phyloP scores from a whole-genome alignment of 2,113 vertebrate species.

The Silurus asotus region DNA sequence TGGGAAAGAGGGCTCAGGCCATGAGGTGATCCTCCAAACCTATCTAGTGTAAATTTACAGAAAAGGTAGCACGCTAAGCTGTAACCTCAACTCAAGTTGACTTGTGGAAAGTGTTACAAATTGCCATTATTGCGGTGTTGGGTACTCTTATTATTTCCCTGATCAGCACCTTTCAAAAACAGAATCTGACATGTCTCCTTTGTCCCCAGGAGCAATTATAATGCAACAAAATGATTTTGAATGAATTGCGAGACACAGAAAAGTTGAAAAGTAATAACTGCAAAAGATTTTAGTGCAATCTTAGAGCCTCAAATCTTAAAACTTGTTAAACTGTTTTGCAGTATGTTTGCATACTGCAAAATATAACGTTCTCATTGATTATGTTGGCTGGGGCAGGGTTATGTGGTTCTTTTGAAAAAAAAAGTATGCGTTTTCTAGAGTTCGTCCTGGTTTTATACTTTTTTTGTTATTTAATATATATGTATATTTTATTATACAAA shows the following conservation, averaged over 20 bases:
- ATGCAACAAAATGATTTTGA: background rate
- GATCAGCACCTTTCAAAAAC: background rate
- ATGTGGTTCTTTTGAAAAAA: background rate
- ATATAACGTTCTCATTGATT: background rate
- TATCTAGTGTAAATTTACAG: background rate
- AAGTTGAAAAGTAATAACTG: background rate
- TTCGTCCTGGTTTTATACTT: background rate
- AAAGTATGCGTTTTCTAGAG: background rate
- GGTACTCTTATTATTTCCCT: background rate
- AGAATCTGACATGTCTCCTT: background rate
- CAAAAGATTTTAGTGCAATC: background rate
- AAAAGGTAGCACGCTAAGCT: background rate
- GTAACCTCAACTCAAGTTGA: background rate
- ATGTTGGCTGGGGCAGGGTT: background rate
- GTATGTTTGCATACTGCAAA: background rate
- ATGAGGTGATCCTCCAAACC: no score
- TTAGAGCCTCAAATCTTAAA: background rate
- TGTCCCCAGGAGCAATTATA: background rate
- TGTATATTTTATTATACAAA: constrained; percentile 11
- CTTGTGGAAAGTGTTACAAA: background rate
- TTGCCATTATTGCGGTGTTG: background rate
- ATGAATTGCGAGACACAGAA: background rate
- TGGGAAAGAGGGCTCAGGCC: no score
- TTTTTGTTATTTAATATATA: constrained; percentile 13
- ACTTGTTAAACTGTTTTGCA: background rate